Conservation (phyloP, 2,113 vertebrate species). For the Ochotona princeps region DNA sequence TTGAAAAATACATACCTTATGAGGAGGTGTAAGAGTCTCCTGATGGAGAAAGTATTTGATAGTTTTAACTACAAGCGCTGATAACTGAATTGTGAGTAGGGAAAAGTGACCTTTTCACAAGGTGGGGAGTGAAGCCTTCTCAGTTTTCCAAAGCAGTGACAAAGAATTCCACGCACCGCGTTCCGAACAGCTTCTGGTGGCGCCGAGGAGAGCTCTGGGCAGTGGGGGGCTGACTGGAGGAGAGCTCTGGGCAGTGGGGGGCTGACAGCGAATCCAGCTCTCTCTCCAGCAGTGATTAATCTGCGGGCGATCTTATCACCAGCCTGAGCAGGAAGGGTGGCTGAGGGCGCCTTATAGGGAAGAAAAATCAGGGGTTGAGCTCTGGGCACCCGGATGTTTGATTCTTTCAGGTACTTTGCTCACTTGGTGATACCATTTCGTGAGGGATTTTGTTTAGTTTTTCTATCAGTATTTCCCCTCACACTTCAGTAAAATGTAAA, state of each 20-base stretch:
- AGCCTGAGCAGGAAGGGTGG: conserved; percentile 70
- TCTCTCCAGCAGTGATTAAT: conserved; percentile 75
- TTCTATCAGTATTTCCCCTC: conserved; percentile 75
- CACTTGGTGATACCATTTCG: conserved; percentile 73
- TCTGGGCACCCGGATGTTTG: conserved; percentile 75
- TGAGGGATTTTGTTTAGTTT: conserved; percentile 75
- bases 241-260: conserved; percentile 42
- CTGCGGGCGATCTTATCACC: conserved; percentile 79
- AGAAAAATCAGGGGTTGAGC: conserved; percentile 67
- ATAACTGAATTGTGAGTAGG: conserved; percentile 25
- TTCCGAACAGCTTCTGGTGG: conserved; percentile 59
- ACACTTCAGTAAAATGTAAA: conserved; percentile 80
- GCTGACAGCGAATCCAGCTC: conserved; percentile 62
- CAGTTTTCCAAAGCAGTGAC: conserved; percentile 50
- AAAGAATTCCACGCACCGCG: conserved; percentile 34
- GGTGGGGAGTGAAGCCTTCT: background rate
- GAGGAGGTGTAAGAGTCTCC: background rate
- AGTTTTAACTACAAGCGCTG: conserved; percentile 38
- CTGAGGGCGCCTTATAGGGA: conserved; percentile 66
- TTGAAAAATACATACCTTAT: conserved; percentile 35
- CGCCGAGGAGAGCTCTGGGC: conserved; percentile 62
- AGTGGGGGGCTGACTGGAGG: conserved; percentile 29
- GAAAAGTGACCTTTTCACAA: background rate
- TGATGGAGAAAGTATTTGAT: background rate
- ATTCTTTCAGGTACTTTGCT: conserved; percentile 74